A percentile compares a stretch with the other conserved stretches of the same genome.
These are phyloP conservation scores for Choloepus didactylus DNA, from an alignment of 2,797 vertebrate genomes.

Conservation along the genomic window DNA sequence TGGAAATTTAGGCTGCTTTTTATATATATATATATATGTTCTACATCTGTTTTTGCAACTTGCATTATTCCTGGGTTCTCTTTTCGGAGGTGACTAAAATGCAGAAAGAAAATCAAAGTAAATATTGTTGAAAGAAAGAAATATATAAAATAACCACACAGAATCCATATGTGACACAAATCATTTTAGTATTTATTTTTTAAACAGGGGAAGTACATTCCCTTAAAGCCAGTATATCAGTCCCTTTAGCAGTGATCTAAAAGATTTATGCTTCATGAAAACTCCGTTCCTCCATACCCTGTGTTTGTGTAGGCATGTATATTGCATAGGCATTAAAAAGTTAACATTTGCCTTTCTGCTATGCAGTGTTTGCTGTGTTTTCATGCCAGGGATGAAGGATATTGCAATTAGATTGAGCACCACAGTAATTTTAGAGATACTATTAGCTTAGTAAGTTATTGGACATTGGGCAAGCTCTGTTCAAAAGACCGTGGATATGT, in stretches of 20 bases:
- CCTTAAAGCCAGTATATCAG: background rate
- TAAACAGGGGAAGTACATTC: conserved; percentile 8
- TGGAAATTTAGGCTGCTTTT: conserved; percentile 61
- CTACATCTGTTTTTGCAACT: conserved; percentile 64
- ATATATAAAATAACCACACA: conserved; percentile 50
- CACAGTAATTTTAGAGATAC: background rate
- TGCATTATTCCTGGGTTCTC: conserved; percentile 39
- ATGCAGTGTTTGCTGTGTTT: background rate
- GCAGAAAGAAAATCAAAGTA: conserved; percentile 65
- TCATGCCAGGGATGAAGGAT: background rate
- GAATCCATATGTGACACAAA: conserved; percentile 2
- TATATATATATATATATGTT: conserved; percentile 14
- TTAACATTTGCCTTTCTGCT: conserved; percentile 57
- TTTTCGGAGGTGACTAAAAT: conserved; percentile 63
- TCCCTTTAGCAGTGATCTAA: conserved; percentile 37
- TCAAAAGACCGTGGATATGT: background rate
- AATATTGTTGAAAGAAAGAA: conserved; percentile 60
- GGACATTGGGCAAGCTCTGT: background rate
- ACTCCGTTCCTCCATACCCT: background rate
- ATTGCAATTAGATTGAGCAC: background rate
- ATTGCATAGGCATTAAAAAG: conserved; percentile 58
- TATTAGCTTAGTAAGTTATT: background rate
- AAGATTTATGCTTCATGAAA: conserved; percentile 71
- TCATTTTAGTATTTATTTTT: conserved; percentile 62
- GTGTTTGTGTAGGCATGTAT: background rate